These are phyloP conservation scores for Mimachlamys varia DNA, from an alignment of 2,888 invertebrate species.

Conservation along the genomic window DNA sequence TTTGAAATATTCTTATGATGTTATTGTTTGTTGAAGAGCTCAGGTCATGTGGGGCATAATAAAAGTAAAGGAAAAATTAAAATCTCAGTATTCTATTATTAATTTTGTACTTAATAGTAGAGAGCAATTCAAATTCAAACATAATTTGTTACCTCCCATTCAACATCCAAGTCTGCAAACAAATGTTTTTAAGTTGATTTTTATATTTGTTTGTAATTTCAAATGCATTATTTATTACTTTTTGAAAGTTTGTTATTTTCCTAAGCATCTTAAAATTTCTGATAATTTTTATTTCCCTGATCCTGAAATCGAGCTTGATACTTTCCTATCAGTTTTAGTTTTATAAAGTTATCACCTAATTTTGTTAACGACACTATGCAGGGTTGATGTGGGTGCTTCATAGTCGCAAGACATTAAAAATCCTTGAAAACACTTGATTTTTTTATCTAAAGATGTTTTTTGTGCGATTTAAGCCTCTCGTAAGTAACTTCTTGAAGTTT, in stretches of 20 bases:
- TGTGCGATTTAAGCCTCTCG: background rate
- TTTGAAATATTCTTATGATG: background rate
- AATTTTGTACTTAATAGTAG: background rate
- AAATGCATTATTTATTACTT: slow-evolving; percentile 6
- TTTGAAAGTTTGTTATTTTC: slow-evolving; percentile 8
- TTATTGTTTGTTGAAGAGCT: background rate
- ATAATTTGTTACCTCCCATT: background rate
- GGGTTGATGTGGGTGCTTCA: background rate
- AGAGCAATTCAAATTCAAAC: background rate
- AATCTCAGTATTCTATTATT: background rate
- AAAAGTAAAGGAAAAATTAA: background rate
- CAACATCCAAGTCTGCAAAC: background rate
- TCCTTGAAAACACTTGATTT: background rate
- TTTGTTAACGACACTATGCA: background rate
- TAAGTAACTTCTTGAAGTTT: background rate
- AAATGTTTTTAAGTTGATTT: slow-evolving; percentile 8
- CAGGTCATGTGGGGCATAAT: background rate
- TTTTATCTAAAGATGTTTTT: background rate
- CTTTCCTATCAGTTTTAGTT: background rate
- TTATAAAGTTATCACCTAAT: background rate
- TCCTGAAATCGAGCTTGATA: slow-evolving; percentile 17
- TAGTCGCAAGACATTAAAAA: background rate
- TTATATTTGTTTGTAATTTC: background rate
- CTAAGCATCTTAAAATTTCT: background rate
- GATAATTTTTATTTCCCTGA: background rate